phyloP scores from a whole-genome alignment of 2,113 vertebrate species.

The Semnornis frantzii region DNA sequence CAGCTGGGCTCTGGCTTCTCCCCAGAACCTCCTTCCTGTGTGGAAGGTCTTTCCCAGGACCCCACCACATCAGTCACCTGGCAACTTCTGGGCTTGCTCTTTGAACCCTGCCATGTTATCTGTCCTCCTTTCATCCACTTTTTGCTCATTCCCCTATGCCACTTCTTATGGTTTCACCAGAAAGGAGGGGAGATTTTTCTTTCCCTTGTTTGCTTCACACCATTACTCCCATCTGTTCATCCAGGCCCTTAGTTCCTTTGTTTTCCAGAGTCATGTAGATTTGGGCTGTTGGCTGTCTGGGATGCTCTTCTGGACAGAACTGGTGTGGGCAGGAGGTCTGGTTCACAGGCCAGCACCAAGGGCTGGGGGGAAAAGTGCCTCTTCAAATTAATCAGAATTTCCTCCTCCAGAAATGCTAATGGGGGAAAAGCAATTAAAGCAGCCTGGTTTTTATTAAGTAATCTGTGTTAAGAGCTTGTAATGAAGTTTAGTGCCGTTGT shows the following conservation, averaged over 20 bases:
- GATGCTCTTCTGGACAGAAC: neutral
- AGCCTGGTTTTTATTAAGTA: constrained; percentile 79
- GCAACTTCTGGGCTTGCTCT: neutral
- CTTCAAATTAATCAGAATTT: constrained; percentile 77
- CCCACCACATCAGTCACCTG: neutral
- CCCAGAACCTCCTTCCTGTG: neutral
- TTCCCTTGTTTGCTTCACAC: constrained; percentile 86
- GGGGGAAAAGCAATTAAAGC: constrained; percentile 82
- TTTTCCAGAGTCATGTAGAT: neutral
- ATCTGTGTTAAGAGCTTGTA: constrained; percentile 81
- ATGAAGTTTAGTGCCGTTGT: constrained; percentile 82
- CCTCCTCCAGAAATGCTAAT: constrained; percentile 80
- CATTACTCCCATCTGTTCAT: constrained; percentile 90
- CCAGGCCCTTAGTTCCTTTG: constrained; percentile 37
- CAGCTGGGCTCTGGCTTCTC: neutral
- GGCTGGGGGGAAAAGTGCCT: constrained; percentile 15
- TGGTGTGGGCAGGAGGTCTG: neutral
- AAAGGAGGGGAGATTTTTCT: constrained; percentile 76
- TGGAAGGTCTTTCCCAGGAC: neutral
- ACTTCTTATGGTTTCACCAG: constrained; percentile 78
- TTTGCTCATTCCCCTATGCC: constrained; percentile 77
- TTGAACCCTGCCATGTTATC: constrained; percentile 48
- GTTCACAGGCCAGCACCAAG: neutral
- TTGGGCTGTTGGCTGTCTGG: neutral
- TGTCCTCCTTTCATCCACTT: constrained; percentile 68